Conservation (phyloP, 2,113 vertebrate species). For the Ochotona princeps region DNA sequence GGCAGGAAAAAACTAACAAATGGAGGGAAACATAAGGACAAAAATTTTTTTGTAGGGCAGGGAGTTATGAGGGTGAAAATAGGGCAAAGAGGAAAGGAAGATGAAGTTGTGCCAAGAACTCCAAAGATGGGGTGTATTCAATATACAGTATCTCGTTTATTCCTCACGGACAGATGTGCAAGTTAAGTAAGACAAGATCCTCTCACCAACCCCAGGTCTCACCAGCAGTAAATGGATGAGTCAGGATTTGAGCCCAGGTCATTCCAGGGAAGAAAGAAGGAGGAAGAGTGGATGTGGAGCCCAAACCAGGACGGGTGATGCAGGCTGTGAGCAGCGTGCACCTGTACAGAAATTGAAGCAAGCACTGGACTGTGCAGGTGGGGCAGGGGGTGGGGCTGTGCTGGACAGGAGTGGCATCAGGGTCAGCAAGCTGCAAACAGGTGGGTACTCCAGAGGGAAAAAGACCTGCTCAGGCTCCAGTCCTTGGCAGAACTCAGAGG, state of each 20-base stretch:
- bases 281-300: neutral
- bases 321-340: neutral
- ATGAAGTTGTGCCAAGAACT: neutral
- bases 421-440: neutral
- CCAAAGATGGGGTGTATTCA: no score
- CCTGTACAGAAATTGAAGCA: neutral
- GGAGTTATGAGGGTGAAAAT: neutral
- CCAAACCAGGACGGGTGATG: neutral
- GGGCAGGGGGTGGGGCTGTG: rapidly evolving
- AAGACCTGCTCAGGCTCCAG: neutral
- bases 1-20: neutral
- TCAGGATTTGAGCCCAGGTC: neutral
- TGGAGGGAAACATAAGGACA: neutral
- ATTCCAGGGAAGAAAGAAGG: neutral
- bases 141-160: neutral
- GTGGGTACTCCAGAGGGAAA: neutral
- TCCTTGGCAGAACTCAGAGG: neutral
- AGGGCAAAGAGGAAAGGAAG: neutral
- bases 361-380: neutral
- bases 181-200: neutral
- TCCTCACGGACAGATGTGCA: neutral
- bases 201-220: neutral
- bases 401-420: neutral
- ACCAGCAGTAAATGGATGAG: neutral
- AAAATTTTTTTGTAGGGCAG: neutral